phyloP scores from a whole-genome alignment of 1,140 invertebrate species.

The Rhizoglyphus robini region DNA sequence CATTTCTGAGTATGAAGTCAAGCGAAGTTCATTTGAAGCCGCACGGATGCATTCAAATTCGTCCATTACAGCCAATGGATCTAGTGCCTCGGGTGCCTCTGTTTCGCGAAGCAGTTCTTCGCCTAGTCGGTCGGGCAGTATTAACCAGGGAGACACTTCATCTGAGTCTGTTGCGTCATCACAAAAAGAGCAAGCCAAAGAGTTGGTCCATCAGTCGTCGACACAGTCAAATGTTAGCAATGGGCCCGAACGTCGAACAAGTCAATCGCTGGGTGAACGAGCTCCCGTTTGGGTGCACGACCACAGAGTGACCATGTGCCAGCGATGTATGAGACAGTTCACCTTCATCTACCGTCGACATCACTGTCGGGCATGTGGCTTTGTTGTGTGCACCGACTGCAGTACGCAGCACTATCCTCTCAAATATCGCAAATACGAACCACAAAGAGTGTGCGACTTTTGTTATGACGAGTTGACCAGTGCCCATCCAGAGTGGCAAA shows the following conservation, averaged over 20 bases:
- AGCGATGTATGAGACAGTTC: constrained; percentile 54
- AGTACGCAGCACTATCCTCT: constrained; percentile 52
- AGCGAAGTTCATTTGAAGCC: constrained; percentile 38
- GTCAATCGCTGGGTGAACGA: constrained; percentile 29
- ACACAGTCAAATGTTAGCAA: not conserved
- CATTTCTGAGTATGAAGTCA: constrained; percentile 44
- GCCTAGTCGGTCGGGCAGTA: not conserved
- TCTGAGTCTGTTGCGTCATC: not conserved
- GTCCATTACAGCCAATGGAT: not conserved
- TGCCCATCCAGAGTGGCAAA: not conserved
- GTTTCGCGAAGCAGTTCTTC: not conserved
- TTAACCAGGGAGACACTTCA: not conserved
- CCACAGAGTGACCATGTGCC: constrained; percentile 53
- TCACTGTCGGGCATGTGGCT: constrained; percentile 57
- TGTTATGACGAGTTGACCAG: constrained; percentile 39
- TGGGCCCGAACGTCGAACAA: not conserved
- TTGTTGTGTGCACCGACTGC: constrained; percentile 55
- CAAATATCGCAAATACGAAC: constrained; percentile 45
- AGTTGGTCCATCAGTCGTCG: not conserved
- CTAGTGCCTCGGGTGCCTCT: not conserved
- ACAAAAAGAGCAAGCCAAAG: not conserved
- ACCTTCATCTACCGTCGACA: constrained; percentile 56
- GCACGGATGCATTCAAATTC: not conserved
- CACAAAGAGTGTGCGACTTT: constrained; percentile 45
- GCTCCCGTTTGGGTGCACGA: constrained; percentile 54